Base-by-base conservation (phyloP, 2,797 vertebrate species). In the Semaprochilodus insignis region DNA sequence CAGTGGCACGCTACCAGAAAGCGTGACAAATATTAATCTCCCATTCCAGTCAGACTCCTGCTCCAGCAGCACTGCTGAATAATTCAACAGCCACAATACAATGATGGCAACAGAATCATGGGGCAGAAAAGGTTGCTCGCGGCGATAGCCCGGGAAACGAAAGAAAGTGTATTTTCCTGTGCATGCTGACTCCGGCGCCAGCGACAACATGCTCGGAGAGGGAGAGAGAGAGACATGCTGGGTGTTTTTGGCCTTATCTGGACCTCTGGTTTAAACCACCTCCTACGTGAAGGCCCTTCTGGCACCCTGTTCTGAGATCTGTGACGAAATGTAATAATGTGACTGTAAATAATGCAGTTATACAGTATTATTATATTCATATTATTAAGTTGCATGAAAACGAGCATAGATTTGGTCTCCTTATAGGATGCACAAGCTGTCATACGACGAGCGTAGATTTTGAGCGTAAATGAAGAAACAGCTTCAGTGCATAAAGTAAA, bases 11-110 rank as follows among this genome's bases (percentile, higher is more conserved):
- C 63, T 81, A 87, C 77, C 84, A 81, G 80, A 78, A 73, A 84
- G 82, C 78, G 80, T 85, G 84, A 86, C 87, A 88, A 88, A 86
- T 87, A 86, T 88, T 88, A 88, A 87, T 87, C 86, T 87, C 74
- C 80, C 60, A 51, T 83, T 85, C 81, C 74, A 60, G 85, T 79
- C 81, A 75, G 83, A 78, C 69, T 31, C 48, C 19, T 17, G 75
- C 70, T 85, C 70, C 82, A 54, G 51, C 51, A 34, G 48, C 23
- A 1, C 79, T 65, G 36, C 73, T 88, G 86, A 87, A 87, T 88
- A 86, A 88, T 87, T 86, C 86, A 88, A 83, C 74, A 81, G 75
- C 44, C 4, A 67, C 52, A 65, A 74, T 75, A 74, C 77, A 34
- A 84, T 55, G 80, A 74, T 66, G 62, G 77, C 76, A 82, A 77